These are phyloP conservation scores for Pseudopleuronectes americanus DNA, from an alignment of 2,797 vertebrate genomes.

Conservation along the genomic window DNA sequence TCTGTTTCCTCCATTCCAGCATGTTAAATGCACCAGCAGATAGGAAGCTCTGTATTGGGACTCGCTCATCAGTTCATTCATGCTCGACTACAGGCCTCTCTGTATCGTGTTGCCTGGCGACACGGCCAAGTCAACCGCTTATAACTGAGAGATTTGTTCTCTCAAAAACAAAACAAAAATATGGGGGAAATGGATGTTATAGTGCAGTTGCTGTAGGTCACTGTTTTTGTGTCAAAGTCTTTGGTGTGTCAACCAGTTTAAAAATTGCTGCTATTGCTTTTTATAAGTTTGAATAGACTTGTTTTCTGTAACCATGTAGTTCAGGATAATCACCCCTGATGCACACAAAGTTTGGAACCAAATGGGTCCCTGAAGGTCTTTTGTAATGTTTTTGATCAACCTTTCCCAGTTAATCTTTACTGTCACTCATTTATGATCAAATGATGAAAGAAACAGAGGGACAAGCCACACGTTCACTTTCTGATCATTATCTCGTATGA, in stretches of 20 bases:
- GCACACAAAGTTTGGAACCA: neutral
- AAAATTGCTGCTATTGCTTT: constrained; percentile 11
- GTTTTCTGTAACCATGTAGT: neutral
- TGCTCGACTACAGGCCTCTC: constrained; percentile 60
- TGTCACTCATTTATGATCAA: constrained; percentile 1
- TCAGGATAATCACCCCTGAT: neutral
- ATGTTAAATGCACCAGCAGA: constrained; percentile 48
- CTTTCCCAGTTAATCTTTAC: neutral
- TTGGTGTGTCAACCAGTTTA: constrained; percentile 18
- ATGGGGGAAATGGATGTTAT: constrained; percentile 42
- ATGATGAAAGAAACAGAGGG: constrained; percentile 27
- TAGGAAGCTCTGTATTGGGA: constrained; percentile 56
- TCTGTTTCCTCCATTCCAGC: constrained; percentile 10
- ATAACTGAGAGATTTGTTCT: constrained; percentile 57
- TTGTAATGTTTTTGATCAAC: neutral
- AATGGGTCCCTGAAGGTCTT: neutral
- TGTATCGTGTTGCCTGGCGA: constrained; percentile 64
- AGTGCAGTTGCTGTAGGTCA: constrained; percentile 35
- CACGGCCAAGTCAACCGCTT: constrained; percentile 55
- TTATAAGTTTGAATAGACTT: constrained; percentile 13
- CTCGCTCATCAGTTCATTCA: constrained; percentile 61
- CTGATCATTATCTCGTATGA: constrained; percentile 7
- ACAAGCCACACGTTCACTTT: constrained; percentile 1
- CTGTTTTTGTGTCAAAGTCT: constrained; percentile 31
- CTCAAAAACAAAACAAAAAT: constrained; percentile 39